Evolutionary conservation across 2,797 vertebrate species (phyloP), one percentile per base, ranked within the genome.

Genomic region (Cyclura pinguis): DNA sequence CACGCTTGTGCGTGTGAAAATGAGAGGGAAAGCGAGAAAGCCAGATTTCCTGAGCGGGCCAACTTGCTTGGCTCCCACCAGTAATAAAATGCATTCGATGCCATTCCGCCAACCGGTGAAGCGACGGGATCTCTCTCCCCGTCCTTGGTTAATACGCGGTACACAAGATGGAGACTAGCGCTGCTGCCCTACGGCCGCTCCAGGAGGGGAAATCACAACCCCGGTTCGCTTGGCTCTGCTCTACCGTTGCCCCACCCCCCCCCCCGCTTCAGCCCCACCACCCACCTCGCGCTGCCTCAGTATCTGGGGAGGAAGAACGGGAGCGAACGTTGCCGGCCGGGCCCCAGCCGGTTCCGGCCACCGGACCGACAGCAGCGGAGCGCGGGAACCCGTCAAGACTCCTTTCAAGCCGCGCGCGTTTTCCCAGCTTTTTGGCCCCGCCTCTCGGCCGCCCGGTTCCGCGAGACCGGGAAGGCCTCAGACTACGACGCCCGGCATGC

Each of bases 361-460:
- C 8, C 50, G 6, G 50, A 52, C 50, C 50, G 42, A 42, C 42
- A 47, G 12, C 32, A 24, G 10, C 10, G 0, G 22, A 22, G 78
- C 72, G 57, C 90, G 5, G 83, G 38, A 0, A 59, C 9, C 35
- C 0, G 77, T 10, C 0, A 22, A n/a, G 2, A 0, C 7, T 0
- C 3, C 42, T 91, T 96, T 95, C 92, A 92, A 96, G 90, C 73
- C 64, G 91, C 95, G 92, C 95, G 95, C 96, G 93, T 93, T 9
- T 82, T 38, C 38, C 78, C 8, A 38, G 35, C 52, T 8, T 9
- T 12, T 57, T 14, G 10, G 9, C 76, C 47, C 64, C 74, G 62
- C 82, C 82, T 38, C 59, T n/a, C 85, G 1, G 84, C 80, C 1
- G 0, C 5, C 52, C 32, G 1, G 27, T 76, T 3, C 1, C 10